These are phyloP conservation scores for Amazonetta brasiliensis DNA, from an alignment of 2,797 vertebrate species.

Conservation along the genomic window DNA sequence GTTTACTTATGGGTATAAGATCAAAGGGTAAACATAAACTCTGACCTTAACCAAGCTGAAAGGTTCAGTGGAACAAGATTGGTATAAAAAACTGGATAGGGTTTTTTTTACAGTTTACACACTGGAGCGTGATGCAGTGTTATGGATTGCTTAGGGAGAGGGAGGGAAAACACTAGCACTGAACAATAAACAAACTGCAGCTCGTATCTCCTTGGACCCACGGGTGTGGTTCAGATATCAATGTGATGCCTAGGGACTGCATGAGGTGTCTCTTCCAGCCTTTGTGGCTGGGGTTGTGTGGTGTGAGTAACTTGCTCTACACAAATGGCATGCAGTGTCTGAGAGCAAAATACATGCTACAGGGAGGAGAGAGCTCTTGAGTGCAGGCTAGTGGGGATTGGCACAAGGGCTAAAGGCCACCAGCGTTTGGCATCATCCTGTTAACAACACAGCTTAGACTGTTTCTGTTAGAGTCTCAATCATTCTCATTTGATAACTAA, in stretches of 20 bases:
- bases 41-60: background rate
- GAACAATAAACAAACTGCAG: background rate
- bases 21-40: background rate
- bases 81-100: too few relatives aligned
- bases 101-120: too few relatives aligned
- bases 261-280: background rate
- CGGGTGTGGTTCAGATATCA: background rate
- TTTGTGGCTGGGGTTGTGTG: background rate
- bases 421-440: background rate
- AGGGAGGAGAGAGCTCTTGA: background rate
- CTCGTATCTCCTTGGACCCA: background rate
- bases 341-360: background rate
- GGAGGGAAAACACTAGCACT: background rate
- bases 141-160: background rate
- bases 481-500: background rate
- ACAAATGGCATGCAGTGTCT: background rate
- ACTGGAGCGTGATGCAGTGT: background rate
- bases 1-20: background rate
- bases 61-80: background rate
- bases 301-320: background rate
- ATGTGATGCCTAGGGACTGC: background rate
- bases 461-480: background rate
- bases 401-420: background rate
- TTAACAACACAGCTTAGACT: background rate
- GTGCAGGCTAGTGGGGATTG: background rate